phyloP scores from a whole-genome alignment of 2,797 vertebrate genomes.

The Sylvia borin region DNA sequence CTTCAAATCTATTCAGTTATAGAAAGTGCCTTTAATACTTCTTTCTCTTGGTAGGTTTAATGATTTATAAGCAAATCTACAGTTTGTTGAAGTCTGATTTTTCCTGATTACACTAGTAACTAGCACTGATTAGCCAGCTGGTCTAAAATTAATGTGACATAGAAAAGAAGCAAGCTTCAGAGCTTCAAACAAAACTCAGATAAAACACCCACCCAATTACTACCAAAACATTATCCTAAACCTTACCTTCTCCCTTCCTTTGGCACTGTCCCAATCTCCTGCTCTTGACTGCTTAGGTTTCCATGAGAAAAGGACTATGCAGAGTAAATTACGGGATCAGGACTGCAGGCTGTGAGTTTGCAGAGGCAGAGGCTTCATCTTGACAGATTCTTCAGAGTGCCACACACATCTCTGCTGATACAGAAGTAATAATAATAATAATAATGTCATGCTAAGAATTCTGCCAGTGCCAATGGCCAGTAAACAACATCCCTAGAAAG shows the following conservation, averaged over 20 bases:
- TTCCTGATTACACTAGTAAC: background rate
- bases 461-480: background rate
- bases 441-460: slow-evolving; percentile 59
- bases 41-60: background rate
- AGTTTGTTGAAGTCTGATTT: background rate
- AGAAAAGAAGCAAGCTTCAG: background rate
- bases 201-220: background rate
- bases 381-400: slow-evolving; percentile 49
- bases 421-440: slow-evolving; percentile 59
- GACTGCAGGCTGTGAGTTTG: background rate
- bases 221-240: slow-evolving; percentile 25
- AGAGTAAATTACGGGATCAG: slow-evolving; percentile 33
- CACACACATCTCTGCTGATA: slow-evolving; percentile 55
- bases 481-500: background rate
- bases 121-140: background rate
- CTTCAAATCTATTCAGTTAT: background rate
- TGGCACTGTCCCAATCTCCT: slow-evolving; percentile 31
- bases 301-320: slow-evolving; percentile 35
- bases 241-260: slow-evolving; percentile 48
- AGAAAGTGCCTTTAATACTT: background rate
- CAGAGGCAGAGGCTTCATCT: slow-evolving; percentile 39
- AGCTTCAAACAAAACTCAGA: background rate
- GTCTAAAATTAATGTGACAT: background rate
- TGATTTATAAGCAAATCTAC: background rate
- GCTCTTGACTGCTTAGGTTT: slow-evolving; percentile 46